Evolutionary conservation across 2,797 vertebrate genomes (phyloP).

Genomic region (Psittacula derbiana): DNA sequence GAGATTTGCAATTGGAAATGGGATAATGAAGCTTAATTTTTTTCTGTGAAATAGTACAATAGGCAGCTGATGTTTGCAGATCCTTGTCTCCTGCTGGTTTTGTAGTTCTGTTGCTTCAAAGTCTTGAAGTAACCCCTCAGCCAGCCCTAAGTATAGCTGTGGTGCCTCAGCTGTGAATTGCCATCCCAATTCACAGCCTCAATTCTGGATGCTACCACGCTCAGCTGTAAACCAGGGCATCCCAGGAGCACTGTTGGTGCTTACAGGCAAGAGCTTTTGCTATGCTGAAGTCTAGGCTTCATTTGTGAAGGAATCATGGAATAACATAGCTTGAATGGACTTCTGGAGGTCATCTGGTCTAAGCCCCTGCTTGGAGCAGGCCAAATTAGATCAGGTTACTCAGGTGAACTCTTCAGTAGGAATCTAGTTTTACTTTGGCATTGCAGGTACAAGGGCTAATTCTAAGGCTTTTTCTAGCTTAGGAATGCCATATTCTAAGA

Average conservation of each 20-base stretch:
- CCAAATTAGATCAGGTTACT: background rate
- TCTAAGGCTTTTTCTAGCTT: background rate
- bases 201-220: background rate
- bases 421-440: background rate
- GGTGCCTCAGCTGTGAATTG: background rate
- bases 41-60: background rate
- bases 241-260: accelerated
- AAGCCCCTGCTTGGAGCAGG: background rate
- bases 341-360: background rate
- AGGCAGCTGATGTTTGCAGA: background rate
- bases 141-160: background rate
- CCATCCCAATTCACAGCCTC: background rate
- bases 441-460: background rate
- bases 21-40: slow-evolving; percentile 11
- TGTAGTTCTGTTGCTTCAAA: background rate
- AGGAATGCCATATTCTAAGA: background rate
- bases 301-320: background rate
- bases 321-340: background rate
- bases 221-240: accelerated
- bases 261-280: background rate
- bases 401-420: background rate
- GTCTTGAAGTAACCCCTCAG: background rate
- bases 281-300: background rate
- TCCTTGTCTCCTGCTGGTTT: background rate
- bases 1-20: background rate